Base-by-base conservation (phyloP, 2,888 invertebrate genomes). In the Ypsolopha sequella region DNA sequence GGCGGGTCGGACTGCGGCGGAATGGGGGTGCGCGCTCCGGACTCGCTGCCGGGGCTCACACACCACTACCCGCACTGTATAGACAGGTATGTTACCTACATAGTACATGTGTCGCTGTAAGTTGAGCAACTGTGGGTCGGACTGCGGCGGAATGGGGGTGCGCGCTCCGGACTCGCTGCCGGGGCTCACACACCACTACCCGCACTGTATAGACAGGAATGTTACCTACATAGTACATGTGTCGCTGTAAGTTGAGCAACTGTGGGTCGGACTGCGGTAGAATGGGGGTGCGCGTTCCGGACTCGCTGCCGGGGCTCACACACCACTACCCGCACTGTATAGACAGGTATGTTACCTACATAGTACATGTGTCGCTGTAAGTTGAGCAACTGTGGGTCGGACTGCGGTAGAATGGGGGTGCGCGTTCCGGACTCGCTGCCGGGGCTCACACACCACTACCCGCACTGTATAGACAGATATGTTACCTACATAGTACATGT, bases 371-470 rank as follows among this genome's bases (percentile, higher is more conserved):
- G 24, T 24, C 2, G 24, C 24, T 24, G 24, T 55, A 58, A 58
- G 52, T 50, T 54, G 11, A 79, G 84, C 64, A 57, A 54, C 49
- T 53, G 55, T 36, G 78, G 76, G 69, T 84, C 80, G 73, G 65
- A 84, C 66, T 73, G 77, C 58, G 69, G 70, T 60, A 70, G 74
- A 50, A 70, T 79, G 71, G 80, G 80, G 53, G 65, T 74, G 56
- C 79, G 85, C 48, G 81, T 91, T 49, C 92, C 92, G 9, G 90
- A 89, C 67, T 82, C 91, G 34, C 90, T 92, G 60, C 92, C 92
- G 13, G 92, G 92, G 47, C 85, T 92, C 52, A 87, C 90, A 61
- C 24, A 24, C 24, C 24, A 24, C 24, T 24, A 24, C 24, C 88
- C 89, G 52, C 88, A 89, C 64, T 91, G 43, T 13, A 43, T 43